Conservation (phyloP, 2,888 invertebrate genomes). For the Cephus pygmeus region DNA sequence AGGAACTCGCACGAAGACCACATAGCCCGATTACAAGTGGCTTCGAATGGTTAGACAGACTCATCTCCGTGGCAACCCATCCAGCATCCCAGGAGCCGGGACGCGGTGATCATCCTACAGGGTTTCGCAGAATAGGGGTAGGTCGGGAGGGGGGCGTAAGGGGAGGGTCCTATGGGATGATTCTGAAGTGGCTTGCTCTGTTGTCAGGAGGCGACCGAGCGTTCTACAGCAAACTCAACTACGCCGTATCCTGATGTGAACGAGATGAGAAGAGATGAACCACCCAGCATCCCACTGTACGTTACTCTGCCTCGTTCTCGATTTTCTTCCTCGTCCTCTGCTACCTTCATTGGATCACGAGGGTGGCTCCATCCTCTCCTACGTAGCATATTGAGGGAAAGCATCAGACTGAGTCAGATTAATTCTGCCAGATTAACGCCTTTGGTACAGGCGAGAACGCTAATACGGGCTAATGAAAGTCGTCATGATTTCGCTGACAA, state of each 20-base stretch:
- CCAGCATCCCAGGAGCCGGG: constrained; percentile 14
- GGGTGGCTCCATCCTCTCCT: constrained; percentile 5
- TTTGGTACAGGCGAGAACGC: constrained; percentile 44
- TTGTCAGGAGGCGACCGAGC: constrained; percentile 54
- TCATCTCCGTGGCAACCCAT: constrained; percentile 54
- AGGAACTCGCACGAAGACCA: constrained; percentile 38
- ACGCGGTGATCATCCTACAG: constrained; percentile 1
- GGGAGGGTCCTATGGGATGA: constrained; percentile 29
- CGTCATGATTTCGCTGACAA: constrained; percentile 42
- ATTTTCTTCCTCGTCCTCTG: background rate
- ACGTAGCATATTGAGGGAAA: constrained; percentile 60
- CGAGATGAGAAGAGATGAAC: constrained; percentile 25
- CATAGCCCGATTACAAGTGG: constrained; percentile 38
- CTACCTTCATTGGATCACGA: background rate
- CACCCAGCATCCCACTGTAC: background rate
- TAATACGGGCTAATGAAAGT: constrained; percentile 57
- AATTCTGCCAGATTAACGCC: constrained; percentile 65
- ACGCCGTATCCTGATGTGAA: constrained; percentile 40
- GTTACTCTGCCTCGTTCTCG: background rate
- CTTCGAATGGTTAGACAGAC: constrained; percentile 43
- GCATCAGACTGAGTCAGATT: constrained; percentile 62
- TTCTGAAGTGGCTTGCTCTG: constrained; percentile 55
- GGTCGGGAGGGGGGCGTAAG: background rate
- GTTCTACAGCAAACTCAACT: constrained; percentile 42
- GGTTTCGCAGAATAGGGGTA: constrained; percentile 26